Base-by-base conservation (phyloP, 2,797 vertebrate genomes). In the Discoglossus pictus region DNA sequence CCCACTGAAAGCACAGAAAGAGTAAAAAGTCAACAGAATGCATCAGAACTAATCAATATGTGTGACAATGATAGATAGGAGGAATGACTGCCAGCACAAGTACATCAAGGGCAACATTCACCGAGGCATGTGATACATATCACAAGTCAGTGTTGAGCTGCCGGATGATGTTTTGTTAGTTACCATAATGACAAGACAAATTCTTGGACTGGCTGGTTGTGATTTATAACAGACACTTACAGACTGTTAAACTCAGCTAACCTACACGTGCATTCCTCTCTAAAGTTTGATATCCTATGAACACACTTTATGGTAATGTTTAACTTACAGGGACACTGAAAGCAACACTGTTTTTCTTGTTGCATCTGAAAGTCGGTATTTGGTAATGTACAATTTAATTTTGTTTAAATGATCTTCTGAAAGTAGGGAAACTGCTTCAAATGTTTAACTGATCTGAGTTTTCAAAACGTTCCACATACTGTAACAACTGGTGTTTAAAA, bases 1-100 rank as follows among this genome's bases (percentile, higher is more conserved):
- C 96, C 97, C 79, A 99, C 96, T 99, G 82, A 61, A 81, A 76
- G 1, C 60, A 65, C 51, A 78, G 68, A 0, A 76, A 3, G 24
- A 51, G 78, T 50, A 66, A 16, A 72, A 65, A 60, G 13, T 48
- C 20, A n/a, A 2, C 16, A 9, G 12, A 10, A 10, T 4, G 11
- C 39, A 54, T 56, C 18, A n/a, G 23, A 24, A 11, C 39, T 7
- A 6, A 34, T 48, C 24, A 39, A 47, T 8, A 34, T 51, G 23
- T 11, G 11, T 25, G n/a, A 64, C 18, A 23, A n/a, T n/a, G n/a
- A n/a, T 56, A 20, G 16, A 42, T 23, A 31, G 9, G 54, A 46
- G 43, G 17, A 25, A 36, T 31, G 24, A 34, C 16, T 46, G 40
- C 17, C 23, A 13, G 7, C n/a, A 23, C 21, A 47, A 15, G 11